Percentiles rank a stretch among this genome's conserved stretches.
Conservation (phyloP, 2,797 vertebrate genomes). For the Trachurus trachurus region DNA sequence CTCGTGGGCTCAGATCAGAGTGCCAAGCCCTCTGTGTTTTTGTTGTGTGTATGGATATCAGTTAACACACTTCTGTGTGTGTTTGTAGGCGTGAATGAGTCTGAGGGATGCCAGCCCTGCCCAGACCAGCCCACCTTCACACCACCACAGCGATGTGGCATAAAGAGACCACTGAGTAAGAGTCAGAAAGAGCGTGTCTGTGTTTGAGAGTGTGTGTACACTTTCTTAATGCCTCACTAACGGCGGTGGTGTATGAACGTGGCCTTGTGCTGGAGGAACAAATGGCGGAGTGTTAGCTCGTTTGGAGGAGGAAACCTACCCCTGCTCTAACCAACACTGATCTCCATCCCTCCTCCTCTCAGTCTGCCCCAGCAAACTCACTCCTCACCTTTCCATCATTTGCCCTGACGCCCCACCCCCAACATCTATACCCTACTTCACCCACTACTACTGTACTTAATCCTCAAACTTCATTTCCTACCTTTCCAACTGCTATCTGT, state of each 20-base stretch:
- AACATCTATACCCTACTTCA: conserved; percentile 20
- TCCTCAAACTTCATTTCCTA: conserved; percentile 42
- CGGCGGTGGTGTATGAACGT: conserved; percentile 75
- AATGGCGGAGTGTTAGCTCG: conserved; percentile 83
- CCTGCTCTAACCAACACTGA: conserved; percentile 58
- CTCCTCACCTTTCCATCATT: conserved; percentile 65
- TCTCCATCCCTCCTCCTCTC: conserved; percentile 48
- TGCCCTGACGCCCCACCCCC: conserved; percentile 16
- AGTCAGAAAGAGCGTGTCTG: conserved; percentile 72
- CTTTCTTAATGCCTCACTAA: conserved; percentile 76
- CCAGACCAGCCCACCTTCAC: conserved; percentile 65
- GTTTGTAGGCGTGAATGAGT: conserved; percentile 53
- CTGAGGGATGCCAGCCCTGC: conserved; percentile 74
- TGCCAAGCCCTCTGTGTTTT: conserved; percentile 63
- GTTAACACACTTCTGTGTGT: conserved; percentile 47
- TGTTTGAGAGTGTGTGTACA: conserved; percentile 57
- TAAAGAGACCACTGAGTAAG: conserved; percentile 80
- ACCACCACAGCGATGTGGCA: conserved; percentile 69
- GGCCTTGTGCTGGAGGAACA: conserved; percentile 84
- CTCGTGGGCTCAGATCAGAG: conserved; percentile 63
- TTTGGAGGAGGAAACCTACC: conserved; percentile 74
- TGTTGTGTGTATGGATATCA: conserved; percentile 52
- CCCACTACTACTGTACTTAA: conserved; percentile 1
- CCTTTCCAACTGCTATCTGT: conserved; percentile 4
- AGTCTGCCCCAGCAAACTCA: conserved; percentile 54